Evolutionary conservation across 2,888 invertebrate genomes (phyloP).

Genomic region (Ecliptopera silaceata): DNA sequence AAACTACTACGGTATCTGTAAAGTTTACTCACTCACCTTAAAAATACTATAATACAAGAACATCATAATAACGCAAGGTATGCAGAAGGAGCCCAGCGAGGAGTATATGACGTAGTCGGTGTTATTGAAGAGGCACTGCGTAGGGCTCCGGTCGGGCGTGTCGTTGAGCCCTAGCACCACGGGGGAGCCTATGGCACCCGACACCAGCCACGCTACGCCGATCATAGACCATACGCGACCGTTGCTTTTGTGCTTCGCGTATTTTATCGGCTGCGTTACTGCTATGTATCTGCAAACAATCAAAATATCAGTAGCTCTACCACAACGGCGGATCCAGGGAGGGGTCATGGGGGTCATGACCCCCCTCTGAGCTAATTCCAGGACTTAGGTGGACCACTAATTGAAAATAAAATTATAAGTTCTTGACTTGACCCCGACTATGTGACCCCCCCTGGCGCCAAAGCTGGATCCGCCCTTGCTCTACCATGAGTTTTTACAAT

Average conservation of each 20-base stretch:
- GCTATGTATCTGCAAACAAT: constrained; percentile 94
- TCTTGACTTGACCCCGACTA: too few species aligned
- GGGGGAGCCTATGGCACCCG: constrained; percentile 96
- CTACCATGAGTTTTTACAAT: too few species aligned
- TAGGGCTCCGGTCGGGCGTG: constrained; percentile 90
- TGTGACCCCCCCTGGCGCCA: too few species aligned
- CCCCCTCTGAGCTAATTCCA: too few species aligned
- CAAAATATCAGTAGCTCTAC: neutral
- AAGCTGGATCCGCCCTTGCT: too few species aligned
- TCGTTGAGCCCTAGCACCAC: constrained; percentile 98
- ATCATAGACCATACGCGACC: constrained; percentile 97
- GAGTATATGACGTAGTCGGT: constrained; percentile 99
- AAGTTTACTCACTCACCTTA: constrained; percentile 88
- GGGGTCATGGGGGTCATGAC: too few species aligned
- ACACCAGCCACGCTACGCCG: constrained; percentile 96
- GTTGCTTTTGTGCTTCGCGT: constrained; percentile 99
- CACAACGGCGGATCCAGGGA: too few species aligned
- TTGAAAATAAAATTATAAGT: too few species aligned
- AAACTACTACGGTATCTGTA: too few species aligned
- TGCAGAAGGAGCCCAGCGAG: constrained; percentile 98
- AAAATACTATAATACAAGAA: constrained; percentile 98
- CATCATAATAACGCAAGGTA: constrained; percentile 99
- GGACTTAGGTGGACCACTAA: too few species aligned
- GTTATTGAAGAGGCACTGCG: constrained; percentile 98
- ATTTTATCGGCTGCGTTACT: constrained; percentile 99